Percentiles rank a stretch among this genome's conserved stretches.
These are phyloP conservation scores for Caenorhabditis sp. DNA, from an alignment of 2,888 invertebrate species.

Conservation along the genomic window DNA sequence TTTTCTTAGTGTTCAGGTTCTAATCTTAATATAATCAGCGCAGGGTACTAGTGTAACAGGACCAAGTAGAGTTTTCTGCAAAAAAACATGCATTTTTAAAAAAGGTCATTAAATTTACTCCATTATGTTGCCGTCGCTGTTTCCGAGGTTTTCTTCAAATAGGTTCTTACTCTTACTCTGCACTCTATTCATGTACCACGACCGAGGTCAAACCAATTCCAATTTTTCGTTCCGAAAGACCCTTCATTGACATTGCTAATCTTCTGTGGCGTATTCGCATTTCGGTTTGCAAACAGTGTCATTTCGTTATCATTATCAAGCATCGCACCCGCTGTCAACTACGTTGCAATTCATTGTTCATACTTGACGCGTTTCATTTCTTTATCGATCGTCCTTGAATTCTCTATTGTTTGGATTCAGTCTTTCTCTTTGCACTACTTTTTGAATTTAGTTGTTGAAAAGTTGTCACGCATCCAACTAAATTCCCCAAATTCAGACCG, in stretches of 20 bases:
- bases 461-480: constrained; percentile 35
- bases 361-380: constrained; percentile 29
- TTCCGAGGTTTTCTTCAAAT: constrained; percentile 26
- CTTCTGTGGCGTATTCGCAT: constrained; percentile 1
- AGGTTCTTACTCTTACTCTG: constrained; percentile 31
- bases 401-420: constrained; percentile 45
- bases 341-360: constrained; percentile 43
- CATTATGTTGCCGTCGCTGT: constrained; percentile 44
- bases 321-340: constrained; percentile 18
- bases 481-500: constrained; percentile 26
- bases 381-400: constrained; percentile 62
- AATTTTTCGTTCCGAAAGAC: background rate
- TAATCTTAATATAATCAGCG: no score
- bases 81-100: background rate
- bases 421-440: constrained; percentile 2
- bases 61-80: no score
- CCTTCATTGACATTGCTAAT: background rate
- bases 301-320: constrained; percentile 39
- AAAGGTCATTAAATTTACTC: background rate
- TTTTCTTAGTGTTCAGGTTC: no score
- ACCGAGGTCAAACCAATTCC: constrained; percentile 57
- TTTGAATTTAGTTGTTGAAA: constrained; percentile 33
- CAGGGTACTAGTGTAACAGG: no score
- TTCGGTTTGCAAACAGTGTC: constrained; percentile 16
- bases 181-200: constrained; percentile 29